phyloP scores from a whole-genome alignment of 2,113 vertebrate species.

The Ageneiosus marmoratus region DNA sequence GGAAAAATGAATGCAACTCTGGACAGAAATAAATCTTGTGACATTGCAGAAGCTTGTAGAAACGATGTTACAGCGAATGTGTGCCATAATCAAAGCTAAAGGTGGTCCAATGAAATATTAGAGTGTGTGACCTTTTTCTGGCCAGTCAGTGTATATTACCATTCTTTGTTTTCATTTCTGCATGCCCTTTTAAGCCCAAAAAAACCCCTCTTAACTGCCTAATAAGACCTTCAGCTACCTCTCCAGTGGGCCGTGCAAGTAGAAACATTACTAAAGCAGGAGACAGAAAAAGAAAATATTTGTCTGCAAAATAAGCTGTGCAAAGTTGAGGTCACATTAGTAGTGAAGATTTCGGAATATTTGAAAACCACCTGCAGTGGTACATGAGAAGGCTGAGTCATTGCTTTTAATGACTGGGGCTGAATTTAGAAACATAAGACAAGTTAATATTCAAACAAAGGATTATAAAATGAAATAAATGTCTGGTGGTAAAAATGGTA shows the following conservation, averaged over 20 bases:
- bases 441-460: background rate
- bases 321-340: conserved; percentile 15
- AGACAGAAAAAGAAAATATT: background rate
- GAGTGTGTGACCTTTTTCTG: too few relatives aligned
- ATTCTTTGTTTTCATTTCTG: background rate
- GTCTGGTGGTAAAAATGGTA: background rate
- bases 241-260: background rate
- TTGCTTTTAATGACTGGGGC: background rate
- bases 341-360: background rate
- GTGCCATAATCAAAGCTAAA: too few relatives aligned
- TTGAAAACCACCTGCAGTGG: conserved; percentile 11
- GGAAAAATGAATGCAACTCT: too few relatives aligned
- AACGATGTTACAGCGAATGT: too few relatives aligned
- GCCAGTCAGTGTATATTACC: too few relatives aligned
- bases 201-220: background rate
- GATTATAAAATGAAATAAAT: background rate
- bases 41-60: too few relatives aligned
- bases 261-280: background rate
- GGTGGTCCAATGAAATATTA: too few relatives aligned
- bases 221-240: background rate
- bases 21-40: too few relatives aligned
- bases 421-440: conserved; percentile 2
- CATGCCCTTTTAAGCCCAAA: background rate
- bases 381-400: background rate
- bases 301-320: conserved; percentile 8